Evolutionary conservation across 2,888 invertebrate species (phyloP).

Genomic region (Syrphus vitripennis): DNA sequence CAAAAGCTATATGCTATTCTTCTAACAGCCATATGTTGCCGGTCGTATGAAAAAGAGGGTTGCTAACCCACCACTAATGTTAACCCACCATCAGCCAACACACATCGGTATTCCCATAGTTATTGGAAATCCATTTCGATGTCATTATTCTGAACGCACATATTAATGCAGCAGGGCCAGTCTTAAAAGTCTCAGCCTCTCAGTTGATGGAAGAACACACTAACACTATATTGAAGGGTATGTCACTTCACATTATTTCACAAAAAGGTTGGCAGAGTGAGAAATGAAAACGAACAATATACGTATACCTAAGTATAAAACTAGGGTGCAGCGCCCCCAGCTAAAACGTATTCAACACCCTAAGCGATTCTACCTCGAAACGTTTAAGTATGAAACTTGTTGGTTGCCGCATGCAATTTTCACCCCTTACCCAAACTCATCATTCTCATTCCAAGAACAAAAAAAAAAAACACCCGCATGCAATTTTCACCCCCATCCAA

Average conservation of each 20-base stretch:
- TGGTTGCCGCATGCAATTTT: constrained; percentile 66
- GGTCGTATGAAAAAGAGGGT: constrained; percentile 30
- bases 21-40: constrained; percentile 55
- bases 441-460: too few species aligned
- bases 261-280: constrained; percentile 23
- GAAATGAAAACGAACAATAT: constrained; percentile 4
- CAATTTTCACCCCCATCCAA: constrained; percentile 32
- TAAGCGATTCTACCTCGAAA: constrained; percentile 69
- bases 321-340: constrained; percentile 47
- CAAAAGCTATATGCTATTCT: constrained; percentile 6
- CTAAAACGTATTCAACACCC: constrained; percentile 68
- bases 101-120: constrained; percentile 50
- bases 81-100: neutral
- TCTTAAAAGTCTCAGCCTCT: neutral
- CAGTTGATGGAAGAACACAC: neutral
- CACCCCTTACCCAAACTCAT: too few species aligned
- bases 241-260: constrained; percentile 64
- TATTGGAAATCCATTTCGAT: constrained; percentile 71
- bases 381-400: constrained; percentile 68
- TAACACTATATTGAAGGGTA: constrained; percentile 26
- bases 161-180: constrained; percentile 46
- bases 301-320: neutral
- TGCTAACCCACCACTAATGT: constrained; percentile 40
- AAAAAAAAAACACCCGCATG: too few species aligned
- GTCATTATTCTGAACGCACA: constrained; percentile 70